Evolutionary conservation across 1,140 invertebrate species (phyloP), one percentile per base, ranked within the genome.

Genomic region (Apolygus lucorum): DNA sequence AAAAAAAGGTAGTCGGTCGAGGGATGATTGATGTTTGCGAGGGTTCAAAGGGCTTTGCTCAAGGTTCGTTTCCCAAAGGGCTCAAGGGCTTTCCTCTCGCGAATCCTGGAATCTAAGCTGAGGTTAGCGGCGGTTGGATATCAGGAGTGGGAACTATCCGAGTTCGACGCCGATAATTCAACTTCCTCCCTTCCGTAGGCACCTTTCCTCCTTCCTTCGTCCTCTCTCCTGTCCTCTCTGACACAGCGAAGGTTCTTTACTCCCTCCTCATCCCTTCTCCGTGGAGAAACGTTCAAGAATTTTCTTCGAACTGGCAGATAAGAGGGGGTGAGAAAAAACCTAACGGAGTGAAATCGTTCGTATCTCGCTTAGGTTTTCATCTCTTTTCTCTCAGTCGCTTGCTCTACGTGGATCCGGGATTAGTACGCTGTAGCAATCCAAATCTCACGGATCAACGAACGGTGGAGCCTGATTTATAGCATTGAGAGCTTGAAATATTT

Each of bases 51-150:
- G 22, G 54, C 54, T 59, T 59, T 59, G 54, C 13, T 24, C 22
- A 59, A 59, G 54, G 54, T 59, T 59, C 54, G 54, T 24, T 59
- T 59, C 54, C 54, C 54, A 59, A 59, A 59, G 54, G 54, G 54
- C 54, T 59, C 22, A 59, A 24, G 54, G 54, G 13, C 54, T 59
- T 59, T 59, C 22, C 54, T 59, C 54, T 4, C 54, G 54, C n/a
- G n/a, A n/a, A 59, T 59, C 54, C 54, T 4, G 54, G 22, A 17
- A 11, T 21, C 22, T 14, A 59, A 59, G 8, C 54, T 59, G 8
- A 59, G 11, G 22, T 4, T 11, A 4, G 54, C 8, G 22, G 22
- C 4, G 22, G 54, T 4, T 11, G 22, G 54, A 59, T 59, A 59
- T 59, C 54, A 59, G 4, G 54, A 59, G 54, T 59, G 54, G 22